Percentiles rank a stretch among this genome's conserved stretches.
These are phyloP conservation scores for Hippocampus kuda DNA, from an alignment of 2,797 vertebrate species.

Conservation along the genomic window DNA sequence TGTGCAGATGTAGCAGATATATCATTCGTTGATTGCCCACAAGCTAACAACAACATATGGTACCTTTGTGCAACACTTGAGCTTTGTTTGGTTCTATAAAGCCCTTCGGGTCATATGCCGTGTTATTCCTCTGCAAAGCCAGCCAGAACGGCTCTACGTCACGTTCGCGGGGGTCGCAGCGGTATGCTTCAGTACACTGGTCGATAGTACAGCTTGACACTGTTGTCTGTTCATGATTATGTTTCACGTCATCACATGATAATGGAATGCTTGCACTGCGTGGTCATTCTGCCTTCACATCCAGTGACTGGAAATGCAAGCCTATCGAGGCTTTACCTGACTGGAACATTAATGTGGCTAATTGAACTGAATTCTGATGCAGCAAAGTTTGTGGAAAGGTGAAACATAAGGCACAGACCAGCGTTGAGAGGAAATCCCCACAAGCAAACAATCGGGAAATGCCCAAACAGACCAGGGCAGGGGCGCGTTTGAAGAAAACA, in stretches of 20 bases:
- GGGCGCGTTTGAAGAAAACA: slow-evolving; percentile 34
- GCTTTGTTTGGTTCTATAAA: background rate
- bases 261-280: too few relatives aligned
- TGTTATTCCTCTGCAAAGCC: background rate
- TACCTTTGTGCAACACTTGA: background rate
- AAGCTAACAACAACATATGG: background rate
- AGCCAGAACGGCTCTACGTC: background rate
- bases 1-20: background rate
- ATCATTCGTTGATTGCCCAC: background rate
- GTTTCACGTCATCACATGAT: too few relatives aligned
- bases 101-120: background rate
- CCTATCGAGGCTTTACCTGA: too few relatives aligned
- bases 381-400: background rate
- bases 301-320: too few relatives aligned
- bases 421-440: background rate
- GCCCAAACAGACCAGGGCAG: slow-evolving; percentile 13
- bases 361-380: too few relatives aligned
- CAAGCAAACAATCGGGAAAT: slow-evolving; percentile 19
- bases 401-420: background rate
- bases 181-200: background rate
- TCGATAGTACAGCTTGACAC: background rate
- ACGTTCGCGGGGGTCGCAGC: background rate
- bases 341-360: too few relatives aligned
- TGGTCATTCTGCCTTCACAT: too few relatives aligned
- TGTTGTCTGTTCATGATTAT: background rate